Evolutionary conservation across 2,888 invertebrate species (phyloP).

Genomic region (Quadriops clusia): DNA sequence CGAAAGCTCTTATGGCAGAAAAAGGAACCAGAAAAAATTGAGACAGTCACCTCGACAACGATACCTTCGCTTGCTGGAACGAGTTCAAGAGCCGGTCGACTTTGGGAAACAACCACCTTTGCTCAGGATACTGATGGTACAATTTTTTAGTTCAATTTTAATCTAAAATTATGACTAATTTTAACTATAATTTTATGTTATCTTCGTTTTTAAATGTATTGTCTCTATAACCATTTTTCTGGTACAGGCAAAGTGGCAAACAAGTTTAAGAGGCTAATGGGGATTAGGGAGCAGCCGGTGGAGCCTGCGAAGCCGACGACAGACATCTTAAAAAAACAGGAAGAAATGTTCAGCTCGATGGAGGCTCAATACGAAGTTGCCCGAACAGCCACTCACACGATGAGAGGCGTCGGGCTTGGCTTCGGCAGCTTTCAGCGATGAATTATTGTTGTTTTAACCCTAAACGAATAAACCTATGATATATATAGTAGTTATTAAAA

Average conservation of each 20-base stretch:
- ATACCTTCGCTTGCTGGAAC: conserved; percentile 33
- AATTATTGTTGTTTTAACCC: too few relatives aligned
- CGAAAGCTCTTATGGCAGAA: conserved; percentile 85
- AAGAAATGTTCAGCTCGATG: conserved; percentile 85
- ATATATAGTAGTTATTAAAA: too few relatives aligned
- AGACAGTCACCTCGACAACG: conserved; percentile 20
- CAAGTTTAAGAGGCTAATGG: conserved; percentile 95
- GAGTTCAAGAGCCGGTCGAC: conserved; percentile 35
- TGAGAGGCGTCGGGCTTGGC: conserved; percentile 77
- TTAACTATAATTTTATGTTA: too few relatives aligned
- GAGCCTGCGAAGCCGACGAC: conserved; percentile 36
- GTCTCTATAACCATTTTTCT: conserved; percentile 7
- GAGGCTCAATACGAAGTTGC: conserved; percentile 96
- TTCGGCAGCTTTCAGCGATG: conserved; percentile 49
- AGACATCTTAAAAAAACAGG: conserved; percentile 57
- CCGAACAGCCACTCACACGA: conserved; percentile 89
- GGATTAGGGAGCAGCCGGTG: conserved; percentile 60
- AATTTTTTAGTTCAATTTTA: not conserved
- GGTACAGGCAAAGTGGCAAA: conserved; percentile 60
- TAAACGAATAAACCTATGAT: too few relatives aligned
- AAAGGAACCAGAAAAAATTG: conserved; percentile 39
- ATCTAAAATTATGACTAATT: not conserved
- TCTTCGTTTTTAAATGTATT: not conserved
- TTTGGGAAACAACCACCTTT: conserved; percentile 78
- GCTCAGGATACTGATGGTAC: conserved; percentile 79